Base-by-base conservation (phyloP, 2,888 invertebrate species). In the Spilarctia lutea region DNA sequence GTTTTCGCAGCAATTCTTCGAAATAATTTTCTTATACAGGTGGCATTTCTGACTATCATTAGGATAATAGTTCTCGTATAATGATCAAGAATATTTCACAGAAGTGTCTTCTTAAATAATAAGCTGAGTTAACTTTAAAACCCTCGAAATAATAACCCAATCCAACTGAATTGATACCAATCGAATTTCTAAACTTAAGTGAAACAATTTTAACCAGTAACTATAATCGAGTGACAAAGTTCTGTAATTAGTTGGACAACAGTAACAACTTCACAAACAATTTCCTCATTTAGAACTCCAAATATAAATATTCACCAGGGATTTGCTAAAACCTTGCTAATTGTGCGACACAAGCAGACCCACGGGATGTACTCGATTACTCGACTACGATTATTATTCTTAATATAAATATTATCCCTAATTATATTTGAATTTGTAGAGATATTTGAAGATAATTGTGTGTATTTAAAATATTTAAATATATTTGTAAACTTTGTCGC, bases 301-400 rank as follows among this genome's bases (percentile, higher is more conserved):
- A 48, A 48, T 20, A 20, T 39, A 42, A 39, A 39, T 27, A 42
- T 67, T 42, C 18, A 45, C 67, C 27, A 45, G 67, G n/a, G 27
- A 27, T 10, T 45, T 42, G 39, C 42, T 45, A 27, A 27, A 8
- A 27, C 42, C 18, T 42, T 45, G 42, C 67, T 67, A 45, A 42
- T 42, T 67, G 42, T 67, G 42, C 42, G 42, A 67, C 42, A 67
- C 42, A 24, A 67, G 16, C 66, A 67, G 67, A 18, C 42, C 42
- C 67, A 27, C 27, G 42, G 42, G 27, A 42, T 27, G 6, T 42
- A 42, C 42, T 18, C n/a, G 27, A n/a, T 35, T 35, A 35, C 11
- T 27, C n/a, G 18, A 67, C 39, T 70, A 0, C 52, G 11, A 7
- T 10, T 72, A 35, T 66, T 48, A 33, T 30, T 11, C 24, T 52